Conservation (phyloP, 2,797 vertebrate genomes). For the Diglossa cyanea region DNA sequence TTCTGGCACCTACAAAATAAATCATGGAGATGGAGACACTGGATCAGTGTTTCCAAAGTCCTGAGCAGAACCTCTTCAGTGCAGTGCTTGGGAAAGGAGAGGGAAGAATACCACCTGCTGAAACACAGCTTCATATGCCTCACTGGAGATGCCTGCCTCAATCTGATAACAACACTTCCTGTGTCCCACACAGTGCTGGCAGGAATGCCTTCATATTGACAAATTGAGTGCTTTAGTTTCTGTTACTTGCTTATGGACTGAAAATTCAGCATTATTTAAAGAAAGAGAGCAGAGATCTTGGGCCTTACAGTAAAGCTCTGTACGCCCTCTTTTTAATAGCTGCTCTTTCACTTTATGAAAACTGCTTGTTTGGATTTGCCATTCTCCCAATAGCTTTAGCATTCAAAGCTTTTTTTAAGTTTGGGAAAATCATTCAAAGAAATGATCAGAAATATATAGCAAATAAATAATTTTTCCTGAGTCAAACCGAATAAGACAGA, state of each 20-base stretch:
- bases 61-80: neutral
- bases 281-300: neutral
- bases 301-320: neutral
- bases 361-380: neutral
- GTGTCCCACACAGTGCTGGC: neutral
- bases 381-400: neutral
- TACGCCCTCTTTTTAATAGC: neutral
- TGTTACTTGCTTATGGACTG: slow-evolving; percentile 2
- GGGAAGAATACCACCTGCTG: neutral
- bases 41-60: neutral
- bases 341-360: neutral
- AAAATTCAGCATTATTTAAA: slow-evolving; percentile 2
- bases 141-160: neutral
- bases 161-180: neutral
- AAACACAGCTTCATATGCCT: fast-evolving
- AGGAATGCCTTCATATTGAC: neutral
- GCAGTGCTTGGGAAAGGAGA: neutral
- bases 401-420: neutral
- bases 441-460: neutral
- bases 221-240: neutral
- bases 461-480: neutral
- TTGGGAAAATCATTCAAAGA: neutral
- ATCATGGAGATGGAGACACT: neutral
- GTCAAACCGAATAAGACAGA: neutral
- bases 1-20: slow-evolving; percentile 6